phyloP scores from a whole-genome alignment of 2,797 vertebrate genomes.

The Myotis findleyi region DNA sequence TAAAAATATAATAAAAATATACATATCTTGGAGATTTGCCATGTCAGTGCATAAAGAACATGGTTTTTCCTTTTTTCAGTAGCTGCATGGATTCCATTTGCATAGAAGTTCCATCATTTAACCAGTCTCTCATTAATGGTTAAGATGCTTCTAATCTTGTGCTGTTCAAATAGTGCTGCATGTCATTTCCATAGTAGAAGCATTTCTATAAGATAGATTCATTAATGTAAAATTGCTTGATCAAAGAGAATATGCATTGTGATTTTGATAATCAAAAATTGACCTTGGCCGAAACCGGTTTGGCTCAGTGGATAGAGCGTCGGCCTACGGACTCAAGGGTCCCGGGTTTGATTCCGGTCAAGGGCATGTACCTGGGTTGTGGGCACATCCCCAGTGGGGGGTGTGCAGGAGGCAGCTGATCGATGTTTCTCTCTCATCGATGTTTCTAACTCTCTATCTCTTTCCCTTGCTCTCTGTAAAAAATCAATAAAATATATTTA shows the following conservation, averaged over 20 bases:
- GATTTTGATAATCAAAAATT: constrained; percentile 22
- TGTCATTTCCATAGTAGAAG: neutral
- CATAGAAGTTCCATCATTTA: neutral
- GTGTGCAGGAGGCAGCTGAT: too few species aligned
- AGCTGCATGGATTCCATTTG: neutral
- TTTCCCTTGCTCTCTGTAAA: too few species aligned
- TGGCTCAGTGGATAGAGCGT: too few species aligned
- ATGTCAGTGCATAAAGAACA: neutral
- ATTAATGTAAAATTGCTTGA: constrained; percentile 20
- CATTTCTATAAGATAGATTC: constrained; percentile 12
- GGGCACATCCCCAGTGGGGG: too few species aligned
- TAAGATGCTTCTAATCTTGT: constrained; percentile 13
- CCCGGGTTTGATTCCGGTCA: too few species aligned
- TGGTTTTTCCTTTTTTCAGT: neutral
- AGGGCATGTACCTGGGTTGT: too few species aligned
- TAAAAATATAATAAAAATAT: too few species aligned
- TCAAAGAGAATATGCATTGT: neutral
- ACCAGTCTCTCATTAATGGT: neutral
- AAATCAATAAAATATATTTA: too few species aligned
- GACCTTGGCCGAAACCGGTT: too few species aligned
- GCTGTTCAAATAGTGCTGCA: neutral
- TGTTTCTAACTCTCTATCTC: too few species aligned
- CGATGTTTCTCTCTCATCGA: too few species aligned
- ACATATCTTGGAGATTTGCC: neutral
- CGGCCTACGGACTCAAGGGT: too few species aligned